Evolutionary conservation across 2,113 vertebrate species (phyloP), one percentile per base, ranked within the genome.

Genomic region (Galemys pyrenaicus): DNA sequence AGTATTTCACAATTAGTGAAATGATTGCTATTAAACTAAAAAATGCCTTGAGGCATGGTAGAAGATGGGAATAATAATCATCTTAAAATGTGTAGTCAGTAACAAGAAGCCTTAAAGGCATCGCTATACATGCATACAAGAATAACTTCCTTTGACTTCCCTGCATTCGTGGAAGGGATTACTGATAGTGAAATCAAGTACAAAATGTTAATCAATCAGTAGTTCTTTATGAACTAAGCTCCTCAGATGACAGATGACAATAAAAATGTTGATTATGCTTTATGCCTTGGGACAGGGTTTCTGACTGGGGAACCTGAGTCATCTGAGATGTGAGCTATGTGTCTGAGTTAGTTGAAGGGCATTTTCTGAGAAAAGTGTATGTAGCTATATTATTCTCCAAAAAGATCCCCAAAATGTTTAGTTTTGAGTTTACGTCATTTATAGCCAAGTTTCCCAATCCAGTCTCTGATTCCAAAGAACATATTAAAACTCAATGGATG

Each of bases 1-100:
- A 60, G 51, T 24, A 80, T 75, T 80, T 87, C 58, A 71, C 32
- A 75, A 71, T 71, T 75, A 71, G 75, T 93, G 92, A 70, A 93
- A 91, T 71, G 54, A 80, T 60, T 49, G 30, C 58, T 71, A 73
- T 2, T 77, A 30, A 93, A 70, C 56, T 84, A 77, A 44, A 68
- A 85, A 86, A 79, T 51, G 41, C 37, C 58, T 78, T 24, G 49
- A 91, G 60, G 39, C 81, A 85, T 2, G 90, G 37, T 35, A 87
- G 54, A 96, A 92, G 28, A 30, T 5, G 28, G 15, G 22, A 83
- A 71, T 35, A 83, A 78, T 37, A 19, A 92, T 54, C 17, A 88
- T 41, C 92, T 56, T 22, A 20, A 51, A 79, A 80, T 54, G 0
- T 1, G 22, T 0, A 89, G 79, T 77, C 71, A 60, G 77, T 32